Conservation (phyloP, 2,888 invertebrate genomes). For the Nemurella pictetii region DNA sequence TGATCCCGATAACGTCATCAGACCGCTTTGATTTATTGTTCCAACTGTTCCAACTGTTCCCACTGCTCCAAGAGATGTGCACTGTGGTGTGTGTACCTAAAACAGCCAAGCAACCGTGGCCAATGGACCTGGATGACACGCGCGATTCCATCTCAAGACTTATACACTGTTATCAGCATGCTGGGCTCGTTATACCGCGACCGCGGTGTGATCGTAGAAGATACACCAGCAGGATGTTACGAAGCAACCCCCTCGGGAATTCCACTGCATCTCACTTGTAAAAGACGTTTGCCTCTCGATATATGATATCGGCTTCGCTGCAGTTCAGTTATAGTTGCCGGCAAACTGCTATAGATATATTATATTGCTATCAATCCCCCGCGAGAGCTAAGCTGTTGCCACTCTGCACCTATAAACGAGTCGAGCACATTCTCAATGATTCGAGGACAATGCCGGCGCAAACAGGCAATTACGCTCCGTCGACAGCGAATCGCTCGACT, state of each 20-base stretch:
- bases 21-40: background rate
- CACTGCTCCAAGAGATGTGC: background rate
- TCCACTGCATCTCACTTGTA: background rate
- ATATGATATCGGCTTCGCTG: no score
- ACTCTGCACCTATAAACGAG: no score
- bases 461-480: no score
- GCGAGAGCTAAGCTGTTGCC: no score
- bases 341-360: no score
- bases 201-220: background rate
- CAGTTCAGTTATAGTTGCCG: no score
- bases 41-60: no score
- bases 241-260: background rate
- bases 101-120: background rate
- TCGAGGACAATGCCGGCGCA: background rate
- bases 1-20: background rate
- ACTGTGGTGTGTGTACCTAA: background rate
- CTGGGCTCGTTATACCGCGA: background rate
- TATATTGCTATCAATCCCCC: no score
- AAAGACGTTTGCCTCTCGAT: background rate
- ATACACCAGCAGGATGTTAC: background rate
- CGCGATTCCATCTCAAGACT: background rate
- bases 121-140: background rate
- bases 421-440: background rate
- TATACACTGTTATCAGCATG: background rate
- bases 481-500: background rate